Conservation (phyloP, 2,797 vertebrate genomes). For the Gymnothorax reevesii region DNA sequence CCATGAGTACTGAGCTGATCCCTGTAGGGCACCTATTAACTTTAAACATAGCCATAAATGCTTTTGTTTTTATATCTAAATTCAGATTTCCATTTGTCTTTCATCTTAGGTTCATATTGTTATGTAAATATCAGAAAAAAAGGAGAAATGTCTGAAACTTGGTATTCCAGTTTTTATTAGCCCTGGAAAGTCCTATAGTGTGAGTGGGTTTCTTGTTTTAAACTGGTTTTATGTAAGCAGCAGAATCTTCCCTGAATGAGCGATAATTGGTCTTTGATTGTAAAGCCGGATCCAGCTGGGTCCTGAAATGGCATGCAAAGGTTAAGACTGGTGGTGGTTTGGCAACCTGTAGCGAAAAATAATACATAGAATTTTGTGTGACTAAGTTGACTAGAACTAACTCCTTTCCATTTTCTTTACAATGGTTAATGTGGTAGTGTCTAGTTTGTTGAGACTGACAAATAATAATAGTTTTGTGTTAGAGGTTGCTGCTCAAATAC, state of each 20-base stretch:
- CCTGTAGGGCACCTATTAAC: not conserved
- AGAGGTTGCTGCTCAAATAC: conserved; percentile 79
- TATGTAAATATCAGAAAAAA: conserved; percentile 38
- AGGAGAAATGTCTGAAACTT: conserved; percentile 33
- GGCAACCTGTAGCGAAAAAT: conserved; percentile 20
- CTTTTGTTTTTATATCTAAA: conserved; percentile 1
- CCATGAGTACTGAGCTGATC: not conserved
- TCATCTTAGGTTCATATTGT: conserved; percentile 17
- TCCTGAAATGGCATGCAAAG: not conserved
- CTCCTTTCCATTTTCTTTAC: conserved; percentile 17
- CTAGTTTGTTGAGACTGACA: conserved; percentile 24
- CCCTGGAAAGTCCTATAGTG: not conserved
- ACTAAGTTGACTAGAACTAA: conserved; percentile 37
- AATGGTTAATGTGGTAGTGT: conserved; percentile 12
- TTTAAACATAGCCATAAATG: conserved; percentile 18
- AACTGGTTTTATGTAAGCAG: conserved; percentile 23
- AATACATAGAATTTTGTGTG: conserved; percentile 26
- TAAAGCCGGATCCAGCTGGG: conserved; percentile 2
- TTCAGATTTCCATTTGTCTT: conserved; percentile 19
- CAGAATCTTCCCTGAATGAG: not conserved
- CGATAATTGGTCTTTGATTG: conserved; percentile 20
- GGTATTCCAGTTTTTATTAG: conserved; percentile 16
- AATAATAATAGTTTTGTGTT: conserved; percentile 65
- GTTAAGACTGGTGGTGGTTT: conserved; percentile 23
- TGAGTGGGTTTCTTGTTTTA: conserved; percentile 21